Conservation (phyloP, 2,888 invertebrate species). For the Protophormia terraenovae region DNA sequence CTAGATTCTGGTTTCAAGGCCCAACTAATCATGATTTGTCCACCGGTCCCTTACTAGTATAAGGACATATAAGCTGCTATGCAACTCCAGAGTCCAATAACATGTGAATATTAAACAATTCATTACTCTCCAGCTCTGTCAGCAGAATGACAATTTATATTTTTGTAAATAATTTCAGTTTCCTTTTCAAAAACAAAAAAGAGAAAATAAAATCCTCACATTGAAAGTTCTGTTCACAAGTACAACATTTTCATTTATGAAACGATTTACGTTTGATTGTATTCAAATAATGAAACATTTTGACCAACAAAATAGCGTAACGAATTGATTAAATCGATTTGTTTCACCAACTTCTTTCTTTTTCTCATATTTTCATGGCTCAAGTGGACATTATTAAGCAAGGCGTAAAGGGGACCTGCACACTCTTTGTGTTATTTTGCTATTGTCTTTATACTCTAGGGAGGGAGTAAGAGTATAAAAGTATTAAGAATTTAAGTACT, state of each 20-base stretch:
- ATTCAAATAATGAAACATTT: slow-evolving; percentile 71
- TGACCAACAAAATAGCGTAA: slow-evolving; percentile 74
- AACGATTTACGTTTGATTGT: slow-evolving; percentile 38
- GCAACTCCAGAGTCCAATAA: too few relatives aligned
- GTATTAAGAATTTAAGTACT: not conserved
- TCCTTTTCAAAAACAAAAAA: slow-evolving; percentile 27
- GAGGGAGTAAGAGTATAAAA: not conserved
- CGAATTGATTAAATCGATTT: slow-evolving; percentile 76
- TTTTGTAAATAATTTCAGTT: slow-evolving; percentile 46
- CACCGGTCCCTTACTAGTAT: too few relatives aligned
- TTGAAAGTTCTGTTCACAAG: slow-evolving; percentile 1
- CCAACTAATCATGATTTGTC: too few relatives aligned
- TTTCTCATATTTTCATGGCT: slow-evolving; percentile 22
- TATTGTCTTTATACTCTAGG: not conserved
- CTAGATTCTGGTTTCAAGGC: too few relatives aligned
- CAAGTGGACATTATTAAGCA: slow-evolving; percentile 32
- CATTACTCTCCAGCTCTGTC: not conserved
- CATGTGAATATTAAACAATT: not conserved
- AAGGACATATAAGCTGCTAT: too few relatives aligned
- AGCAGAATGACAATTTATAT: not conserved
- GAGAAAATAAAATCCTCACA: not conserved
- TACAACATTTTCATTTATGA: not conserved
- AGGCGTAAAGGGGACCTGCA: slow-evolving; percentile 21
- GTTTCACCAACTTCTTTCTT: slow-evolving; percentile 62
- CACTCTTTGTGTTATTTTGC: not conserved